phyloP scores from a whole-genome alignment of 2,888 invertebrate genomes.

The Nomada lathburiana region DNA sequence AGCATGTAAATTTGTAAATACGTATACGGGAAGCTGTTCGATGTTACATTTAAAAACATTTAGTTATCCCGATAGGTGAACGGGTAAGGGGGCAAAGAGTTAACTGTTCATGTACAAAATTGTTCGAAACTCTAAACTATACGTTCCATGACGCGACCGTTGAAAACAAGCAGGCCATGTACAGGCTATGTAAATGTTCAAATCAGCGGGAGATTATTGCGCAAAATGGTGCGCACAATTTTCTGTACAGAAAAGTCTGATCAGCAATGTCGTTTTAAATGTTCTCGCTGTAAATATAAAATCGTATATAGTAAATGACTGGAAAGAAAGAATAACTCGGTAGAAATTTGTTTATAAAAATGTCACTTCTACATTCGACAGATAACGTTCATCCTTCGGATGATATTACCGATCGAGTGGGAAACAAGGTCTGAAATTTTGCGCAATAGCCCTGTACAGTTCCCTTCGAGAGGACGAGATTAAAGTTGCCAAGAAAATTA shows the following conservation, averaged over 20 bases:
- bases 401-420: neutral
- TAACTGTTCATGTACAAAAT: slow-evolving; percentile 1
- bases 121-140: neutral
- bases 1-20: slow-evolving; percentile 40
- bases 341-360: neutral
- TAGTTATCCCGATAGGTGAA: neutral
- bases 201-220: slow-evolving; percentile 12
- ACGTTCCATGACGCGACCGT: slow-evolving; percentile 3
- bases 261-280: slow-evolving; percentile 2
- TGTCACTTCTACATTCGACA: neutral
- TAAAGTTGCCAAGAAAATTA: slow-evolving; percentile 13
- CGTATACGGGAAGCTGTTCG: slow-evolving; percentile 7
- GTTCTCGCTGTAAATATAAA: slow-evolving; percentile 19
- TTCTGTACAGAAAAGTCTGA: slow-evolving; percentile 20
- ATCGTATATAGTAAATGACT: neutral
- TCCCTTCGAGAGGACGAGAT: neutral
- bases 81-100: too few relatives aligned
- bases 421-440: neutral
- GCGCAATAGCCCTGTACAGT: neutral
- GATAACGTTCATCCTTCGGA: neutral
- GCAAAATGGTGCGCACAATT: slow-evolving; percentile 16
- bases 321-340: too few relatives aligned
- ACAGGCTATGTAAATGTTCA: neutral
- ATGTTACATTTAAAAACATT: neutral
- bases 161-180: neutral